These are phyloP conservation scores for Eumerus sabulonum DNA, from an alignment of 2,888 invertebrate genomes.

Conservation along the genomic window DNA sequence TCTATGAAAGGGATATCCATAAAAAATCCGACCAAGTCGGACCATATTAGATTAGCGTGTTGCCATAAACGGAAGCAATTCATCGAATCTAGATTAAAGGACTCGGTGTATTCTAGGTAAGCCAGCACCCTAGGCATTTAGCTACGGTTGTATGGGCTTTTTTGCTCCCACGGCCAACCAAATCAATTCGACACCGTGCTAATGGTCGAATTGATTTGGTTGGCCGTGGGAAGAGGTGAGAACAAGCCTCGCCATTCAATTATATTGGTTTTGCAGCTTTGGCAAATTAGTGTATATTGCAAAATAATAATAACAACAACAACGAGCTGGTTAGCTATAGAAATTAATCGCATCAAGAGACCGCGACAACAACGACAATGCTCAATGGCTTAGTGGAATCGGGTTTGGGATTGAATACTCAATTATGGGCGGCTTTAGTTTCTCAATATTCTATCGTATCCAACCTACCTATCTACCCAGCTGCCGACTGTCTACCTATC, in stretches of 20 bases:
- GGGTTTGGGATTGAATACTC: slow-evolving; percentile 37
- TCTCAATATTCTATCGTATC: slow-evolving; percentile 38
- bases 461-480: neutral
- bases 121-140: neutral
- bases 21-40: neutral
- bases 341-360: neutral
- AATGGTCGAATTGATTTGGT: slow-evolving; percentile 44
- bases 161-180: no score
- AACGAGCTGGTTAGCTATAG: neutral
- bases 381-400: slow-evolving; percentile 45
- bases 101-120: slow-evolving; percentile 7
- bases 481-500: slow-evolving; percentile 9
- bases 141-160: slow-evolving; percentile 29
- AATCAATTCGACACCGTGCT: slow-evolving; percentile 31
- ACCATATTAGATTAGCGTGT: slow-evolving; percentile 1
- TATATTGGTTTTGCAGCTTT: slow-evolving; percentile 2
- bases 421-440: slow-evolving; percentile 59
- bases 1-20: no score
- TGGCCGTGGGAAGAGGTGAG: slow-evolving; percentile 48
- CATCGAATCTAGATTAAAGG: slow-evolving; percentile 5
- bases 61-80: slow-evolving; percentile 10
- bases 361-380: slow-evolving; percentile 41
- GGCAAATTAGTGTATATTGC: neutral
- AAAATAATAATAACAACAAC: slow-evolving; percentile 20
- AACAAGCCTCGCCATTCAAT: slow-evolving; percentile 29